These are phyloP conservation scores for Arctia plantaginis DNA, from an alignment of 2,888 invertebrate genomes.

Conservation along the genomic window DNA sequence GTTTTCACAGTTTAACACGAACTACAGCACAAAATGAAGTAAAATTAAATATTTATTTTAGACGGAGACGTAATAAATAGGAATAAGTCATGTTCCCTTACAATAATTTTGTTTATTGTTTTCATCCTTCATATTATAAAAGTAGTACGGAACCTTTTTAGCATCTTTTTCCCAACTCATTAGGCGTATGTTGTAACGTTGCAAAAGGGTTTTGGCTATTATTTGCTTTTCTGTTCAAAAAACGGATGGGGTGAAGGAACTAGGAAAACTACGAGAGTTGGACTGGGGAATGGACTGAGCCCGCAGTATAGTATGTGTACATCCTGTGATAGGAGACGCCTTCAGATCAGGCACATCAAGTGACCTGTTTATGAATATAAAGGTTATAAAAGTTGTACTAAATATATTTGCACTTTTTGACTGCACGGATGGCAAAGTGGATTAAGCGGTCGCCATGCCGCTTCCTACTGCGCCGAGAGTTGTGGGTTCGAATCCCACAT, in stretches of 20 bases:
- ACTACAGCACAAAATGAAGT: background rate
- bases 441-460: no score
- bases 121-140: background rate
- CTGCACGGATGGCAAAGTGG: no score
- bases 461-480: no score
- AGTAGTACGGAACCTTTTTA: background rate
- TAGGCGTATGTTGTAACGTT: background rate
- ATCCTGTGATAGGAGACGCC: background rate
- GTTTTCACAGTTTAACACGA: background rate
- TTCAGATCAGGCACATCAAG: background rate
- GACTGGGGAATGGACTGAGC: no score
- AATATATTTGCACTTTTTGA: no score
- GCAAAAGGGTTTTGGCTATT: background rate
- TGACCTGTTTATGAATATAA: no score
- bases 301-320: background rate
- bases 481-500: no score
- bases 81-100: no score
- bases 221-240: no score
- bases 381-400: no score
- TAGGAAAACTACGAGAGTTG: no score
- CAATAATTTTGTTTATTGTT: background rate
- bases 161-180: background rate
- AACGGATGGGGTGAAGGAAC: no score
- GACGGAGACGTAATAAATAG: background rate
- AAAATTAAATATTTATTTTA: background rate